Evolutionary conservation across 2,888 invertebrate species (phyloP), one percentile per base, ranked within the genome.

Genomic region (Tenthredo livida): DNA sequence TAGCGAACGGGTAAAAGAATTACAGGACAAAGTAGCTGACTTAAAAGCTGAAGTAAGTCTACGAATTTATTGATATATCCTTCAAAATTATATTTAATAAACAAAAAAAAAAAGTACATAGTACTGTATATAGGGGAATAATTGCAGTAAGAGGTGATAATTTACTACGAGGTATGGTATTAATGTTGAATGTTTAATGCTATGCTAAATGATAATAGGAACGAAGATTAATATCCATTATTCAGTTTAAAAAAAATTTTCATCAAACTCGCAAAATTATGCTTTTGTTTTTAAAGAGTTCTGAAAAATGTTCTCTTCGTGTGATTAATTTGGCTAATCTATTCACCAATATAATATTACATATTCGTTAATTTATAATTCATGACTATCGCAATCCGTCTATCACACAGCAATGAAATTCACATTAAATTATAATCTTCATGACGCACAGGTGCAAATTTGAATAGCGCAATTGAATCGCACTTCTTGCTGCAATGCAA

Each of bases 1-100:
- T 91, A 97, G 97, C 83, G 98, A 98, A 88, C 96, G 97, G 90
- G 97, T 98, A 40, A 96, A 98, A 86, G 98, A 98, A 89, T 94
- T 99, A 87, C 98, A 98, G 93, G 98, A 98, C 93, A 97, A 97
- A 94, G 97, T 99, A 87, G 97, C 97, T 58, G 98, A 98, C 93
- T 95, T 98, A 50, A 98, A 98, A 94, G 97, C 98, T 84, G 98
- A 99, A 97, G 98, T 98, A 94, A 94, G 94, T 92, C 58, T 75
- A 29, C 84, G 40, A 70, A 47, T 70, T 67, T 5, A 17, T 17
- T 50, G 5, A 33, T 12, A 61, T 33, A 37, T 58, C 15, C 17
- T 21, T 83, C 67, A 65, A 40, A 29, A 47, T 77, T 25, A 33
- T 54, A 17, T 54, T 54, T 2, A n/a, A 54, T 15, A 80, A 40